A percentile compares a stretch with the other conserved stretches of the same genome.
phyloP scores from a whole-genome alignment of 2,888 invertebrate species.

The Synergus japonicus region DNA sequence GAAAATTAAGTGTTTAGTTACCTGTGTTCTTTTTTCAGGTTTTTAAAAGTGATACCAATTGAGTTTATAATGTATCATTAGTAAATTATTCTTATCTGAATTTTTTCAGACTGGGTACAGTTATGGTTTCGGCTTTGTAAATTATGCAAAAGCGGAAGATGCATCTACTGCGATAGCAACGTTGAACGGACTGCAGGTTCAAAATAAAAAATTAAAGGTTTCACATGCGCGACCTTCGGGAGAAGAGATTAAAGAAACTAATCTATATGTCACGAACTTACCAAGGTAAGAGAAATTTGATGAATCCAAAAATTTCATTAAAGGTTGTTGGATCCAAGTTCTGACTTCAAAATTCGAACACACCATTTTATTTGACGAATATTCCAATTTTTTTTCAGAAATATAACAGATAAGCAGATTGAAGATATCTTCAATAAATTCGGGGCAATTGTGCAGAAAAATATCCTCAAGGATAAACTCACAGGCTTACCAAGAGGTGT shows the following conservation, averaged over 20 bases:
- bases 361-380: too few relatives aligned
- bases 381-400: constrained; percentile 71
- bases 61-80: not conserved
- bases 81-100: constrained; percentile 31
- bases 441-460: constrained; percentile 94
- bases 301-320: too few relatives aligned
- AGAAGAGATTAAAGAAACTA: constrained; percentile 95
- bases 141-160: constrained; percentile 91
- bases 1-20: not conserved
- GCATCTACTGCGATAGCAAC: constrained; percentile 91
- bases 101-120: constrained; percentile 91
- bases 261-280: constrained; percentile 94
- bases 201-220: constrained; percentile 95
- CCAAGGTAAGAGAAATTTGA: constrained; percentile 81
- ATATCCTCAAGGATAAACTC: constrained; percentile 92
- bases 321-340: too few relatives aligned
- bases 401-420: constrained; percentile 89
- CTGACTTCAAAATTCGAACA: too few relatives aligned
- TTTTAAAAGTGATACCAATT: not conserved
- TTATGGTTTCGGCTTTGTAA: constrained; percentile 97
- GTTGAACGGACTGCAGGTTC: constrained; percentile 91
- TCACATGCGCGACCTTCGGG: constrained; percentile 95
- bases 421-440: constrained; percentile 92
- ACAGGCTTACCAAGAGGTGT: constrained; percentile 93
- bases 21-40: constrained; percentile 20